Conservation (phyloP, 2,888 invertebrate species). For the Pardosa pseudoannulata region DNA sequence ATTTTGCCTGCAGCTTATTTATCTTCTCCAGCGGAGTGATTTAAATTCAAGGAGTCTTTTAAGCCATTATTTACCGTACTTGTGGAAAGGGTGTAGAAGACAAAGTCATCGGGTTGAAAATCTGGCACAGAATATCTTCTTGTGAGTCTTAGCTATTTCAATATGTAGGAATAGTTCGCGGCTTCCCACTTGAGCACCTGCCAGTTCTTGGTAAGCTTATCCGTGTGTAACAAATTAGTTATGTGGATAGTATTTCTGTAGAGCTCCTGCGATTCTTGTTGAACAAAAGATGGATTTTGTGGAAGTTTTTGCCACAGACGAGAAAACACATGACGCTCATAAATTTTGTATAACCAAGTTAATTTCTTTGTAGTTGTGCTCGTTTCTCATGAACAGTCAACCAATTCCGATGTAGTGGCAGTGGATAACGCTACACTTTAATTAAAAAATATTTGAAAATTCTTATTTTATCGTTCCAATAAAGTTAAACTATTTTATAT, state of each 20-base stretch:
- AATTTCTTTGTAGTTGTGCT: too few species aligned
- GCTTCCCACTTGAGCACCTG: neutral
- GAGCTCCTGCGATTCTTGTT: neutral
- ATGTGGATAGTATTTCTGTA: neutral
- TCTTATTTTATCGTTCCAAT: too few species aligned
- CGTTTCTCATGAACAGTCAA: too few species aligned
- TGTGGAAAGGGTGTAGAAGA: neutral
- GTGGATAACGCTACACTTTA: too few species aligned
- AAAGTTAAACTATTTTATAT: too few species aligned
- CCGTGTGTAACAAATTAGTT: conserved; percentile 5
- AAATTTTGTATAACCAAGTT: too few species aligned
- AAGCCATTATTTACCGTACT: conserved; percentile 5
- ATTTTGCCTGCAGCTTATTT: neutral
- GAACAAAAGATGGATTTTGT: too few species aligned
- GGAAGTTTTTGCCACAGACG: too few species aligned
- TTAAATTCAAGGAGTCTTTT: neutral
- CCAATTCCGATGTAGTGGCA: too few species aligned
- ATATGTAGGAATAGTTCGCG: conserved; percentile 4
- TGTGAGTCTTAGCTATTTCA: neutral
- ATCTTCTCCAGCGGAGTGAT: neutral
- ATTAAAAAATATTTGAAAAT: too few species aligned
- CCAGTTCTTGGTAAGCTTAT: conserved; percentile 1
- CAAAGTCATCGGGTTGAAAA: neutral
- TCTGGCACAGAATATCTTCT: neutral
- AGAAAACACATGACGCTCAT: too few species aligned